Base-by-base conservation (phyloP, 1,140 invertebrate species). In the Zaprionus vittiger region DNA sequence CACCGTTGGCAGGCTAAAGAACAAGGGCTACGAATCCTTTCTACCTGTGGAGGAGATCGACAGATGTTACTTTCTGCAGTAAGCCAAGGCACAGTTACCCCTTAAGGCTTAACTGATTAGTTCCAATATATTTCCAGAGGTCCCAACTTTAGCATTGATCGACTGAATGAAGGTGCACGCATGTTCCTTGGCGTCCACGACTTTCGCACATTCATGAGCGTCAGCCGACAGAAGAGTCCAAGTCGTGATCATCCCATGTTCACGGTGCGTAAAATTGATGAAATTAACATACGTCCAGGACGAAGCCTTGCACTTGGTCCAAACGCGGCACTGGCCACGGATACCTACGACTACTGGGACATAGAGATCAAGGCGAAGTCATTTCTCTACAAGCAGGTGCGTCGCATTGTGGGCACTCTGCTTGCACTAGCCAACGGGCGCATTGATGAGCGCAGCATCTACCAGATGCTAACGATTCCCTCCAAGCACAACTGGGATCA, bases 361-460 rank as follows among this genome's bases (percentile, higher is more conserved):
- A 93, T 97, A 44, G 93, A 93, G 67, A 93, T 95, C 14, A 94
- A 93, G 71, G 94, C 94, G 26, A 94, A 83, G 84, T 94, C 94
- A n/a, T 97, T 96, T 93, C 93, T 97, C 17, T 96, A 97, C 84
- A 96, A 95, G 82, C 96, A 97, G 93, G 95, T 97, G 5, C 94
- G 96, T 54, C 94, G 96, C 44, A 97, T 96, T 91, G 94, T 97
- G 24, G 95, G 95, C 22, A 87, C 95, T 6, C 82, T 97, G 17
- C 80, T 96, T 34, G 93, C 93, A 5, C 92, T 96, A 11, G 96
- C 94, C 4, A 87, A 85, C 67, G 95, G 94, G 20, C 93, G 92
- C 73, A 93, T 97, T 55, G 93, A 94, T 28, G 93, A 94, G 63
- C 93, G 94, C 73, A 95, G 96, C 79, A 93, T 97, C 34, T 94